Evolutionary conservation across 2,113 vertebrate species (phyloP), one percentile per base, ranked within the genome.

Genomic region (Apodemus speciosus): DNA sequence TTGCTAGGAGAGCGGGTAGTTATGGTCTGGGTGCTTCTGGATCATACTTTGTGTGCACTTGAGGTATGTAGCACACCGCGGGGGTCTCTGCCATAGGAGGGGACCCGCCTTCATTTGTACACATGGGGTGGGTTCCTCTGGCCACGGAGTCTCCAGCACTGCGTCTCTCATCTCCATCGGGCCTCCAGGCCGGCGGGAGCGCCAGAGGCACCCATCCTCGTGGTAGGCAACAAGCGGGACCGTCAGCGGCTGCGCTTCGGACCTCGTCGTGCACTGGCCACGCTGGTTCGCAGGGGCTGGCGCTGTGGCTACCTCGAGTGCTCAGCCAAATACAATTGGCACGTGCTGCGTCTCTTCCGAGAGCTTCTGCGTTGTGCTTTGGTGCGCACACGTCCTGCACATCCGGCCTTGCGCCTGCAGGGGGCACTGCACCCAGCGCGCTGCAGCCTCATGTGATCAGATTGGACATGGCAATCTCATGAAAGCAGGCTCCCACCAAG

Each of bases 311-410:
- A 99, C 77, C 98, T 99, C 97, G 99, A 99, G 95, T 99, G 99
- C 97, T 99, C 99, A 0, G 99, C 99, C 95, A 99, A 99, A 93
- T 99, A 98, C 96, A 99, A 99, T 96, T 99, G 99, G 99, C 99
- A 99, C 93, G 98, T 99, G 14, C 97, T 99, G 21, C 98, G 99
- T 83, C 99, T 99, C 94, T 99, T 99, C 97, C 99, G 99, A 66
- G 99, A 99, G 97, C 98, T 99, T 92, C 98, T 99, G 92, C 98
- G 98, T 95, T 99, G 99, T 56, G 98, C 98, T 0, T 98, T 99
- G 93, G 96, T 98, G 18, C 97, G 98, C 1, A 98, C 98, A 81
- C 98, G 98, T 94, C 98, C 98, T 94, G 98, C 98, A 86, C 99
- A 99, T 94, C 98, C 99, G 40, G 98, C 98, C 75, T 98, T 99